Base-by-base conservation (phyloP, 30 jellyfish, hydroid and myxozoan genomes). In the Aurelia sp. region DNA sequence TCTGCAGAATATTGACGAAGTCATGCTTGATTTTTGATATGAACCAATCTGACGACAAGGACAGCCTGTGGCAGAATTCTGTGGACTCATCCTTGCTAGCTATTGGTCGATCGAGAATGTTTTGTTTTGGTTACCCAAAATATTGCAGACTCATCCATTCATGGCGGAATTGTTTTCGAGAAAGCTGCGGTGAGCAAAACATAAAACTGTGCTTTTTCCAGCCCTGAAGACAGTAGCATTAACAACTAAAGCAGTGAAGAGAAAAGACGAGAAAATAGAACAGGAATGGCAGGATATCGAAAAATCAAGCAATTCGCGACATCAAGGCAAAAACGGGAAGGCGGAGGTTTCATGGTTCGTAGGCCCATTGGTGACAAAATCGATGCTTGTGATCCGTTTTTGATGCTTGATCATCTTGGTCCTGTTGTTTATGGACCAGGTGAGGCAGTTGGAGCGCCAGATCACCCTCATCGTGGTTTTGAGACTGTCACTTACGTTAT, bases 401-500 rank as follows among this genome's bases (percentile, higher is more conserved):
- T 93, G 72, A 88, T 93, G 97, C 82, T 93, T 65, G 98, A 93
- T 75, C 98, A 93, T 73, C 73, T 93, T 22, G 97, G 97, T 30
- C 98, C 98, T 7, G 91, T 76, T 62, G 95, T 68, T 6, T 93
- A 93, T 55, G 98, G 98, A 15, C 98, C 98, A 62, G 97, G 96
- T 41, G 98, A 93, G 66, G 98, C 98, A 22, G 96, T 93, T 37
- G 98, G 98, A 16, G 98, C 98, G 1, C 98, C 98, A 37, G 98
- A 93, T 78, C 98, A 93, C 62, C 98, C 98, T 1, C 98, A 93
- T 73, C 96, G 98, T 72, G 98, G 98, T 12, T 93, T 93, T 88
- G 97, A 93, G 85, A 93, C 98, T 15, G 98, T 93, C 18, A 93
- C 98, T 0, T 93, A 93, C 63, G 64, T 88, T 33, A 88, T 93